A percentile compares a stretch with the other conserved stretches of the same genome.
phyloP scores from a whole-genome alignment of 2,888 invertebrate genomes.

The Drosophila longiperda region DNA sequence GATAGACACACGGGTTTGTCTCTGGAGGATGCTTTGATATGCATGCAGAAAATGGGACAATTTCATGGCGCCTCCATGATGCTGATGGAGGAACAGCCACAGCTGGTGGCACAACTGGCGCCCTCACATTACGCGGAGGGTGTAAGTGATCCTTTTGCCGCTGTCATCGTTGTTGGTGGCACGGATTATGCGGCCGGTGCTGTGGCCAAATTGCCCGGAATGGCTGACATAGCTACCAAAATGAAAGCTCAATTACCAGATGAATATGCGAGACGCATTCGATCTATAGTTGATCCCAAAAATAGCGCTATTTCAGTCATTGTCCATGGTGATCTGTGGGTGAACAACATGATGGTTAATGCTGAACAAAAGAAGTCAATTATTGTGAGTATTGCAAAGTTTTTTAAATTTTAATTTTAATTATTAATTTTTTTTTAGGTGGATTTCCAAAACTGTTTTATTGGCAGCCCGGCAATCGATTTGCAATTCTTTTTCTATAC shows the following conservation, averaged over 20 bases:
- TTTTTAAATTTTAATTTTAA: not conserved
- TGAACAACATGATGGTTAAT: constrained; percentile 82
- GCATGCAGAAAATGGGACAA: constrained; percentile 86
- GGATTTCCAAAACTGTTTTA: constrained; percentile 82
- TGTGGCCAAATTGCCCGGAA: constrained; percentile 74
- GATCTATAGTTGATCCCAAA: constrained; percentile 50
- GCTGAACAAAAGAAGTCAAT: constrained; percentile 41
- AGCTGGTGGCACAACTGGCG: constrained; percentile 33
- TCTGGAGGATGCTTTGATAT: constrained; percentile 85
- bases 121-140: constrained; percentile 61
- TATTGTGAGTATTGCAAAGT: constrained; percentile 62
- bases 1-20: constrained; percentile 86
- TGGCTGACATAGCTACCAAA: constrained; percentile 83
- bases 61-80: constrained; percentile 87
- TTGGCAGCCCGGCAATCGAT: constrained; percentile 82
- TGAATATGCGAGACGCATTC: constrained; percentile 55
- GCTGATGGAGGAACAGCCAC: constrained; percentile 69
- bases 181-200: constrained; percentile 50
- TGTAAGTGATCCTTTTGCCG: constrained; percentile 32
- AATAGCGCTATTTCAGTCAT: constrained; percentile 82
- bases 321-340: constrained; percentile 86
- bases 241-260: constrained; percentile 67
- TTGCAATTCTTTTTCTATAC: constrained; percentile 82
- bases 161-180: constrained; percentile 59
- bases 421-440: constrained; percentile 57